Evolutionary conservation across 2,888 invertebrate species (phyloP).

Genomic region (Drosophila anomelani): DNA sequence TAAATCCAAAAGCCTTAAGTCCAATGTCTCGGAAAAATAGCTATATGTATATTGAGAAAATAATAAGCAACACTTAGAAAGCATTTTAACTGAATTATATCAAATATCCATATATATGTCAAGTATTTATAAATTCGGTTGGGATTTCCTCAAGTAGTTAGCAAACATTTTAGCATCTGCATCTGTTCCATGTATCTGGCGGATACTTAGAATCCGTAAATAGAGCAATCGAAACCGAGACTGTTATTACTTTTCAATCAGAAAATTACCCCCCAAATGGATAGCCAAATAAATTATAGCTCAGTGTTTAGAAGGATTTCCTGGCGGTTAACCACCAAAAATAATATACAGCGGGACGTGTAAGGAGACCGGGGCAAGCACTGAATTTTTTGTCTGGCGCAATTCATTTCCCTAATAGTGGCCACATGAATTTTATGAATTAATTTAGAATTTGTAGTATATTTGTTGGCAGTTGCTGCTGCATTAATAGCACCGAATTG

Average conservation of each 20-base stretch:
- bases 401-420: constrained; percentile 71
- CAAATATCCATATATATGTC: constrained; percentile 25
- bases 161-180: neutral
- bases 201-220: constrained; percentile 11
- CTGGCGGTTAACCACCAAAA: constrained; percentile 56
- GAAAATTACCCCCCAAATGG: constrained; percentile 11
- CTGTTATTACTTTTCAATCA: constrained; percentile 34
- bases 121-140: constrained; percentile 49
- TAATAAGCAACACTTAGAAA: neutral
- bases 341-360: neutral
- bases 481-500: constrained; percentile 61
- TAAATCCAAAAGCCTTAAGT: constrained; percentile 30
- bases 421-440: constrained; percentile 80
- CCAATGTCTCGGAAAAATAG: constrained; percentile 42
- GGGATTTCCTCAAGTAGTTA: constrained; percentile 1
- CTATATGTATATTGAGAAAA: neutral
- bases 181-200: constrained; percentile 30
- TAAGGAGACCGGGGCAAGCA: neutral
- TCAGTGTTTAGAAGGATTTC: constrained; percentile 24
- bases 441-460: constrained; percentile 75
- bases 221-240: neutral
- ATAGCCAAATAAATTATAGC: constrained; percentile 18
- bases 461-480: constrained; percentile 69
- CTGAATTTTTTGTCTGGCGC: constrained; percentile 20
- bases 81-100: constrained; percentile 19